These are phyloP conservation scores for Ageneiosus marmoratus DNA, from an alignment of 2,113 vertebrate genomes.

Conservation along the genomic window DNA sequence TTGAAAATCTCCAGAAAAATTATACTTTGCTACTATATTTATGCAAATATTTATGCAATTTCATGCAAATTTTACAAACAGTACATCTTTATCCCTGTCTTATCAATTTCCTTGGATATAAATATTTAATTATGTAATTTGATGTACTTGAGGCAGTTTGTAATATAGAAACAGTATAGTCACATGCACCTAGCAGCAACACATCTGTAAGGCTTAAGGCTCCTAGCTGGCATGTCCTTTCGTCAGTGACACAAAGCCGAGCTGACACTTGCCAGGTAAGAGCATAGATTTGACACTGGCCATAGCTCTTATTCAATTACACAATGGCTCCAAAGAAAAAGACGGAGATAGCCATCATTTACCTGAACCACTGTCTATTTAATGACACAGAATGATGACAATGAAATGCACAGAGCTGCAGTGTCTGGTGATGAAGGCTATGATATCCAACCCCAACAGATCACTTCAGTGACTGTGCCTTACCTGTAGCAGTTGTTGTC, in stretches of 20 bases:
- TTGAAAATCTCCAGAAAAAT: neutral
- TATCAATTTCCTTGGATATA: neutral
- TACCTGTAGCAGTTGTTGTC: slow-evolving; percentile 99
- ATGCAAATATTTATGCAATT: neutral
- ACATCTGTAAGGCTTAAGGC: neutral
- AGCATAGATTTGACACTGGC: slow-evolving; percentile 6
- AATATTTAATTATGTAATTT: neutral
- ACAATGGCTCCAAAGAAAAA: slow-evolving; percentile 16
- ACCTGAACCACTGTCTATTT: neutral
- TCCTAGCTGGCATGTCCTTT: slow-evolving; percentile 19
- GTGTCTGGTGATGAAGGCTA: neutral
- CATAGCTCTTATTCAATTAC: slow-evolving; percentile 18
- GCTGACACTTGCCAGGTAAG: neutral
- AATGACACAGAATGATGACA: neutral
- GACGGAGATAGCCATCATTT: slow-evolving; percentile 22
- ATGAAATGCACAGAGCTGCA: neutral
- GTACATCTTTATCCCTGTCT: too few relatives aligned
- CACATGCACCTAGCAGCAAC: neutral
- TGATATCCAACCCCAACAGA: neutral
- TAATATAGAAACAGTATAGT: neutral
- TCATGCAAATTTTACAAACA: neutral
- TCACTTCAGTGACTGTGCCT: slow-evolving; percentile 7
- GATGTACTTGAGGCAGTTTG: neutral
- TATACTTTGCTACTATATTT: neutral
- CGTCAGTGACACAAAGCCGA: slow-evolving; percentile 22